Evolutionary conservation across 2,888 invertebrate species (phyloP).

Genomic region (Maniola hyperantus): DNA sequence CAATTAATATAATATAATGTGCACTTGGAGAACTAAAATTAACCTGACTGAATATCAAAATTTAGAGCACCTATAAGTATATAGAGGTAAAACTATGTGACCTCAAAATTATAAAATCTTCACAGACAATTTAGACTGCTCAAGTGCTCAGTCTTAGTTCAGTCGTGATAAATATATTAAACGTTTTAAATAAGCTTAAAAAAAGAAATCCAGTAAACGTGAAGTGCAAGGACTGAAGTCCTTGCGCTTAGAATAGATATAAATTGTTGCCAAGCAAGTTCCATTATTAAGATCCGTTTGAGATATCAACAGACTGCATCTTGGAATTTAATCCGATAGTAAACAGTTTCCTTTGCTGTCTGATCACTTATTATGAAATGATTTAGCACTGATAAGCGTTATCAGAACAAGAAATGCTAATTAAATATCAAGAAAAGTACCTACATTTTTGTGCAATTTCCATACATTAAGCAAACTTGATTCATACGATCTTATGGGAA

Average conservation of each 20-base stretch:
- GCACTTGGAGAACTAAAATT: too few relatives aligned
- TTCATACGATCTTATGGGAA: neutral
- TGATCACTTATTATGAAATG: neutral
- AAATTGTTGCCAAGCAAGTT: slow-evolving; percentile 11
- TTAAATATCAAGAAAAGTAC: neutral
- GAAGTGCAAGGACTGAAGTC: neutral
- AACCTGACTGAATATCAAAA: neutral
- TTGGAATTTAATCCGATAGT: slow-evolving; percentile 17
- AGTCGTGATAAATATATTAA: too few relatives aligned
- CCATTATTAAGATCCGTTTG: slow-evolving; percentile 17
- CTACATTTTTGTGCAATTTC: neutral
- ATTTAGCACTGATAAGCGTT: slow-evolving; percentile 5
- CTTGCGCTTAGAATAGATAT: slow-evolving; percentile 5
- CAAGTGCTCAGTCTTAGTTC: too few relatives aligned
- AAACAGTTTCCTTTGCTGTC: slow-evolving; percentile 1
- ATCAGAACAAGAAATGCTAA: neutral
- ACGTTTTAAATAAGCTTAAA: neutral
- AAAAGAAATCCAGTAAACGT: slow-evolving; percentile 1
- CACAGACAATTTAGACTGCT: too few relatives aligned
- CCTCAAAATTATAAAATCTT: too few relatives aligned
- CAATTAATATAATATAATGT: neutral
- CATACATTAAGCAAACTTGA: neutral
- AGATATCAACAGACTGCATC: slow-evolving; percentile 16
- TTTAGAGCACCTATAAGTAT: too few relatives aligned
- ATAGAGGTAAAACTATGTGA: too few relatives aligned